Base-by-base conservation (phyloP, 2,113 vertebrate species). In the Aythya baeri region DNA sequence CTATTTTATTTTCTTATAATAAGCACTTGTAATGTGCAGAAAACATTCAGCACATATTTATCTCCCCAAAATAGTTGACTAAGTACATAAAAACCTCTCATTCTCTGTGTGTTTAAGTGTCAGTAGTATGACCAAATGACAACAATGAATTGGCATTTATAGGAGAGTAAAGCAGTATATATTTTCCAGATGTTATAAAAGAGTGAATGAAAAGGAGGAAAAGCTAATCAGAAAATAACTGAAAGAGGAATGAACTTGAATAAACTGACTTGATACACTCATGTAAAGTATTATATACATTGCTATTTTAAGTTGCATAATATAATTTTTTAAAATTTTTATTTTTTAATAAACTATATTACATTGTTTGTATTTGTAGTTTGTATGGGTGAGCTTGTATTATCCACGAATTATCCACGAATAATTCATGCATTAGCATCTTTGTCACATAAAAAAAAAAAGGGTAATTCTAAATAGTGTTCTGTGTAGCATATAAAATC, bases 41-140 rank as follows among this genome's bases (percentile, higher is more conserved):
- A 91, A 91, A 93, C 75, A 85, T 88, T 85, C 67, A 88, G 50
- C 36, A 95, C 36, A 73, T 92, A 91, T 67, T 96, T 94, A 67
- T 83, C 93, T 88, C 46, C 68, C 18, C 77, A 91, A 59, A 86
- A 95, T 7, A 93, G 85, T 89, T 72, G 29, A 95, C 57, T 94
- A 95, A 95, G 68, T 17, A 74, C 12, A 88, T 78, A 88, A 88
- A 93, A 74, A 11, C 32, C 11, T 44, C 71, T 88, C 31, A 59
- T 77, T 88, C 67, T 86, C 36, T 46, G 15, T 44, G 27, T 61
- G 76, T 63, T 83, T 90, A 68, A 89, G 77, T 62, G 65, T 49
- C 86, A 91, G 79, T 43, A 83, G 46, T 73, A 90, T 41, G 76
- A 94, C 72, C 91, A 90, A 91, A 94, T 57, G 46, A 94, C 46